A percentile compares a stretch with the other conserved stretches of the same genome.
Evolutionary conservation across 2,888 invertebrate genomes (phyloP).

Genomic region (Lepidochitona cinerea): DNA sequence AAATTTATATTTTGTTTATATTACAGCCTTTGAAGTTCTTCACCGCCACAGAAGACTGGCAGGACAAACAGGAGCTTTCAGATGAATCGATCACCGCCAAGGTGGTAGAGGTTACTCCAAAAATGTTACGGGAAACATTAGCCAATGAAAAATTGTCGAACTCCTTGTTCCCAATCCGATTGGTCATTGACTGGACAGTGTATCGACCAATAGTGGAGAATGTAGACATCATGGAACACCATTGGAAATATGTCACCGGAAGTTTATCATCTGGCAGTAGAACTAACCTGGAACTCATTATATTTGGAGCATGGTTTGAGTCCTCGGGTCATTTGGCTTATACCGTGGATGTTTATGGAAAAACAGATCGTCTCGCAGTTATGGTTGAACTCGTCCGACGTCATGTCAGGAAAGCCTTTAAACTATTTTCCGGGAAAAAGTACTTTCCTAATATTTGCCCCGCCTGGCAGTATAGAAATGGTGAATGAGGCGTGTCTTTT

Average conservation of each 20-base stretch:
- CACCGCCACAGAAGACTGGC: not conserved
- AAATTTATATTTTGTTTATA: not conserved
- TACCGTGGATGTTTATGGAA: not conserved
- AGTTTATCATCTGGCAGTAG: not conserved
- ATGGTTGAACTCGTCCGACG: not conserved
- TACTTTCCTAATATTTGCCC: not conserved
- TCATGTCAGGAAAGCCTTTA: not conserved
- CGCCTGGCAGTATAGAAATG: not conserved
- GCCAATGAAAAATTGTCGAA: not conserved
- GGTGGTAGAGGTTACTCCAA: not conserved
- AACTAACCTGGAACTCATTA: not conserved
- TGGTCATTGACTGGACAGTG: not conserved
- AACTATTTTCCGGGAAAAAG: not conserved
- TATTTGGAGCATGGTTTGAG: not conserved
- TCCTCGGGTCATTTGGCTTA: not conserved
- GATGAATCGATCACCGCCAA: not conserved
- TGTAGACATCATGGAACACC: not conserved
- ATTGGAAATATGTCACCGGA: not conserved
- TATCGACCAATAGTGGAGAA: not conserved
- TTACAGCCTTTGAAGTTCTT: not conserved
- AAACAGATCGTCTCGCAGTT: not conserved
- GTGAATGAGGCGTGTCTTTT: not conserved
- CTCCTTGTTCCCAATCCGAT: not conserved
- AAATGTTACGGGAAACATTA: not conserved
- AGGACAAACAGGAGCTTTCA: not conserved